Evolutionary conservation across 2,113 vertebrate species (phyloP).

Genomic region (Himantopus leucocephalus): DNA sequence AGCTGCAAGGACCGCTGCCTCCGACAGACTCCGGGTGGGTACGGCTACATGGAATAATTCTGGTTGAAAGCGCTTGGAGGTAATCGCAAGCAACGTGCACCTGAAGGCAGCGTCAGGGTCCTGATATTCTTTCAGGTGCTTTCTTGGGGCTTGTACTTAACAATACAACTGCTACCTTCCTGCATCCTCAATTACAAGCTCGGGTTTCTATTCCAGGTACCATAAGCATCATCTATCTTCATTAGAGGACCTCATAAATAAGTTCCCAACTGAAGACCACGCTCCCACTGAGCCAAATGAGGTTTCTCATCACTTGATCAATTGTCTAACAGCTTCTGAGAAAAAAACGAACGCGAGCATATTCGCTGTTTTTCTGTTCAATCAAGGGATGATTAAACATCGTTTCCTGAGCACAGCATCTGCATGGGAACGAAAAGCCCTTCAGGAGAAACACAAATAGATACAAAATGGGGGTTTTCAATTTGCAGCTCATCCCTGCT

Average conservation of each 20-base stretch:
- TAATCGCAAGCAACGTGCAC: rapidly evolving
- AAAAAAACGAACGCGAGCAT: neutral
- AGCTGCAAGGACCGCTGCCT: neutral
- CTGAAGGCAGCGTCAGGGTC: neutral
- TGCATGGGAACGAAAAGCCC: neutral
- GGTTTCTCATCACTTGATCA: slow-evolving; percentile 15
- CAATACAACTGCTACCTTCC: neutral
- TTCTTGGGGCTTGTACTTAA: neutral
- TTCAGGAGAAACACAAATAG: neutral
- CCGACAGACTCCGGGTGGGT: neutral
- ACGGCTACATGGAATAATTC: neutral
- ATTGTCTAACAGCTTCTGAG: neutral
- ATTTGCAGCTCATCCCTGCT: neutral
- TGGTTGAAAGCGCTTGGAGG: neutral
- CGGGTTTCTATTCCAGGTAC: neutral
- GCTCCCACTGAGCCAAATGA: neutral
- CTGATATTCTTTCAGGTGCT: neutral
- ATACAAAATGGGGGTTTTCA: neutral
- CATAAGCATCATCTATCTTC: neutral
- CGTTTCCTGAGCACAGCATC: neutral
- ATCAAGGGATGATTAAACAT: neutral
- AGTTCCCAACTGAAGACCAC: neutral
- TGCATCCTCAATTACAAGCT: neutral
- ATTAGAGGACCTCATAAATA: slow-evolving; percentile 26
- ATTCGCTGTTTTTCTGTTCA: neutral